Conservation (phyloP, 1,140 invertebrate genomes). For the Cydia strobilella region DNA sequence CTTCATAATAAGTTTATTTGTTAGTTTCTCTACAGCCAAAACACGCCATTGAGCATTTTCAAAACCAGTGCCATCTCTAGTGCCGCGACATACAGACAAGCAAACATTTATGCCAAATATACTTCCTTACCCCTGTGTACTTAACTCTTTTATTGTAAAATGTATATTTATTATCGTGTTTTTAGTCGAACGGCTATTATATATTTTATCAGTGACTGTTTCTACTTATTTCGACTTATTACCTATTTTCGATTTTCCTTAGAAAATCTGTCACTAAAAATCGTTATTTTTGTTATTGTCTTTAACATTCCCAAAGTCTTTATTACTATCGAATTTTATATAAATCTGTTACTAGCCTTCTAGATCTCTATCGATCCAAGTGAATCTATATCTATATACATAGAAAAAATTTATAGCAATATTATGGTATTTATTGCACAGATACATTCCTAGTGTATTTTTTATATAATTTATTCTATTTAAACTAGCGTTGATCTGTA, state of each 20-base stretch:
- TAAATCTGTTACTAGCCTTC: constrained; percentile 24
- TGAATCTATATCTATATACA: constrained; percentile 29
- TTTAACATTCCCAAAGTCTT: constrained; percentile 5
- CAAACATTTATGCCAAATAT: constrained; percentile 21
- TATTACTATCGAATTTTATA: constrained; percentile 15
- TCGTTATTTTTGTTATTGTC: background rate
- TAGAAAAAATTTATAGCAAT: constrained; percentile 25
- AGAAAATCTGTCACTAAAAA: background rate
- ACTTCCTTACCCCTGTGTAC: constrained; percentile 15
- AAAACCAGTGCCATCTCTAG: constrained; percentile 24
- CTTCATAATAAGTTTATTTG: background rate
- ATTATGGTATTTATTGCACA: constrained; percentile 32
- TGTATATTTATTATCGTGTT: constrained; percentile 25
- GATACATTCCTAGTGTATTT: constrained; percentile 59
- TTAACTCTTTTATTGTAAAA: constrained; percentile 21
- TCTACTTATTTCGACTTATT: constrained; percentile 8
- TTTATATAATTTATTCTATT: constrained; percentile 48
- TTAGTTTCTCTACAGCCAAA: background rate
- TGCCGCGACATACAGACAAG: background rate
- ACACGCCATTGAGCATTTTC: background rate
- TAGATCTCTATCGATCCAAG: constrained; percentile 14
- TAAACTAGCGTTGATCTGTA: constrained; percentile 36
- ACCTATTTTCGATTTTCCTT: constrained; percentile 14
- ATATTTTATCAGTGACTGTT: constrained; percentile 22
- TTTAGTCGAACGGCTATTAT: constrained; percentile 11